Evolutionary conservation across 2,888 invertebrate species (phyloP).

Genomic region (Stegana nigrithorax): DNA sequence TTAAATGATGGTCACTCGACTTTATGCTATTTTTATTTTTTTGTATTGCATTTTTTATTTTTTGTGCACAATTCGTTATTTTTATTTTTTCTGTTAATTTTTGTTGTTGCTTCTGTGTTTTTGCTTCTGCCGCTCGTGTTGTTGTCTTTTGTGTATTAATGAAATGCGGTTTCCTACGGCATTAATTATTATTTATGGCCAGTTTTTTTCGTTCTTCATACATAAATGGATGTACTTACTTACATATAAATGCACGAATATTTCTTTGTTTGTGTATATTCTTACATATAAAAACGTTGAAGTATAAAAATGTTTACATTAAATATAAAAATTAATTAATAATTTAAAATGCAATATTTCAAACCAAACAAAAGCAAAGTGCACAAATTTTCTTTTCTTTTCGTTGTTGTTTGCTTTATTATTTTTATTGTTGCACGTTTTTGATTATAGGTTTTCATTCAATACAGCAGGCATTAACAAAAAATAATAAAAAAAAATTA

Average conservation of each 20-base stretch:
- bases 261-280: constrained; percentile 14
- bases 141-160: constrained; percentile 25
- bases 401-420: background rate
- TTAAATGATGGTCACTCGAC: constrained; percentile 2
- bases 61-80: constrained; percentile 16
- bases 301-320: constrained; percentile 31
- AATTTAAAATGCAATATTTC: constrained; percentile 27
- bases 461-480: background rate
- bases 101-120: no score
- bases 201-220: constrained; percentile 28
- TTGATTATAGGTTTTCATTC: background rate
- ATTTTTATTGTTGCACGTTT: background rate
- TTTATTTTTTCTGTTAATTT: constrained; percentile 25
- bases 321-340: constrained; percentile 41
- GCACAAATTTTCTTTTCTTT: background rate
- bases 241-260: background rate
- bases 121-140: no score
- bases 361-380: constrained; percentile 1
- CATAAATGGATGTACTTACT: no score
- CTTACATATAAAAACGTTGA: constrained; percentile 31
- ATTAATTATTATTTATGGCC: constrained; percentile 59
- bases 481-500: background rate
- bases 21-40: no score
- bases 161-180: constrained; percentile 37
- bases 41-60: constrained; percentile 26